Percentiles rank a stretch among this genome's conserved stretches.
phyloP scores from a whole-genome alignment of 2,888 invertebrate genomes.

The Lagria hirta region DNA sequence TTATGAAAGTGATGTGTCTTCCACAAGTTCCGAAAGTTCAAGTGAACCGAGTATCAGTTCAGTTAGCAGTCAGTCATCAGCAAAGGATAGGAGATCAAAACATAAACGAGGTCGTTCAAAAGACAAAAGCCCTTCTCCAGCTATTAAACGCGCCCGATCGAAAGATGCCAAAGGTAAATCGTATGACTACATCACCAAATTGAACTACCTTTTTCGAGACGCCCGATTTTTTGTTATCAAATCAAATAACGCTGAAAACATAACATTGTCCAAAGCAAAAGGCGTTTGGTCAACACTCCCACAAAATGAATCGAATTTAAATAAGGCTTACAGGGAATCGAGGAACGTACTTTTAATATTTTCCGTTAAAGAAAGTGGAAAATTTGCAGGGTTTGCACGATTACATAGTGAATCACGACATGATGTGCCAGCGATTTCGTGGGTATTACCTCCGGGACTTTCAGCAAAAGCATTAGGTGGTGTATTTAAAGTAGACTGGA shows the following conservation, averaged over 20 bases:
- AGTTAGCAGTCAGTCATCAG: conserved; percentile 68
- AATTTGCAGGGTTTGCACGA: conserved; percentile 92
- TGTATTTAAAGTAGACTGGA: conserved; percentile 96
- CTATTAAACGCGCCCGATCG: conserved; percentile 49
- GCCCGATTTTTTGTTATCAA: conserved; percentile 96
- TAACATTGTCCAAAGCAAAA: conserved; percentile 90
- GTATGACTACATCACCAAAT: conserved; percentile 83
- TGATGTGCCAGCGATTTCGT: conserved; percentile 86
- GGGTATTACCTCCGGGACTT: conserved; percentile 93
- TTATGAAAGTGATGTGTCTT: conserved; percentile 89
- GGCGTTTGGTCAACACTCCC: conserved; percentile 98
- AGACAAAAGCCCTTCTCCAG: conserved; percentile 49
- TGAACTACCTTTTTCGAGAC: conserved; percentile 93
- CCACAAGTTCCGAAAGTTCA: conserved; percentile 71
- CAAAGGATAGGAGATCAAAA: conserved; percentile 59
- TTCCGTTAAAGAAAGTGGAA: conserved; percentile 97
- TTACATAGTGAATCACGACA: conserved; percentile 85
- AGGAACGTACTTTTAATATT: conserved; percentile 94
- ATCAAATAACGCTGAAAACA: conserved; percentile 97
- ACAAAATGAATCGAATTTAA: conserved; percentile 94
- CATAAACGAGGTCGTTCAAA: conserved; percentile 59
- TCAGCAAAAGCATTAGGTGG: conserved; percentile 92
- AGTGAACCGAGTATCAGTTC: conserved; percentile 78
- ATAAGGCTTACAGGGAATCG: conserved; percentile 90
- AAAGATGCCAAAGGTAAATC: conserved; percentile 61